Evolutionary conservation across 1,140 invertebrate genomes (phyloP), one percentile per base, ranked within the genome.

Genomic region (Holcopasites calliopsidis): DNA sequence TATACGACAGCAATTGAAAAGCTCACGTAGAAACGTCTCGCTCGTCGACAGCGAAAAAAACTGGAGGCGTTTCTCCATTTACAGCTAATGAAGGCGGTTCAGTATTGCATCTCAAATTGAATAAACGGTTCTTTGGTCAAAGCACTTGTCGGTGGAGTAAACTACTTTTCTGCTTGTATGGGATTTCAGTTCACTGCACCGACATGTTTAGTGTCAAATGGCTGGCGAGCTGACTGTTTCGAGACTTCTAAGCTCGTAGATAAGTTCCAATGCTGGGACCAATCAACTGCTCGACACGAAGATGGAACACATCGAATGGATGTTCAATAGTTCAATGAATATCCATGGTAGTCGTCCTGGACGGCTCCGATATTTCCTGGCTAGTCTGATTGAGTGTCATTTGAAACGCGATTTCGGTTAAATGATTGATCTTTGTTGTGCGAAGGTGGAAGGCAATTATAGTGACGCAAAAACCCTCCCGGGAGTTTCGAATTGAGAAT

Each of bases 151-250:
- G 4, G 1, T n/a, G 50, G 61, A 21, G 40, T 33, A 55, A 55
- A 74, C 71, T 38, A 55, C 61, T 44, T 66, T 66, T 74, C 71
- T 74, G 50, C 66, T 65, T 44, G 49, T 65, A 38, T 61, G 61
- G 61, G 61, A 74, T 74, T 74, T 64, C 71, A 44, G 61, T 55
- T 65, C 61, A 40, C 50, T 55, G 71, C 28, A 8, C 21, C 49
- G 71, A 65, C 60, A 42, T 74, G 71, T 74, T 65, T 54, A 26
- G 71, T 66, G 71, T 74, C 71, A 74, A 74, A 74, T 66, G 60
- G 35, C 70, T n/a, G 71, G 38, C 54, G 33, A 38, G 69, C 44
- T 23, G 57, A 64, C 70, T 54, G 49, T 73, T 64, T 52, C 60
- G 70, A 55, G 60, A 60, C 49, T 73, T 52, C 60, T 49, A 54